Evolutionary conservation across 2,888 invertebrate genomes (phyloP), one percentile per base, ranked within the genome.

Genomic region (Polylopha cassiicola): DNA sequence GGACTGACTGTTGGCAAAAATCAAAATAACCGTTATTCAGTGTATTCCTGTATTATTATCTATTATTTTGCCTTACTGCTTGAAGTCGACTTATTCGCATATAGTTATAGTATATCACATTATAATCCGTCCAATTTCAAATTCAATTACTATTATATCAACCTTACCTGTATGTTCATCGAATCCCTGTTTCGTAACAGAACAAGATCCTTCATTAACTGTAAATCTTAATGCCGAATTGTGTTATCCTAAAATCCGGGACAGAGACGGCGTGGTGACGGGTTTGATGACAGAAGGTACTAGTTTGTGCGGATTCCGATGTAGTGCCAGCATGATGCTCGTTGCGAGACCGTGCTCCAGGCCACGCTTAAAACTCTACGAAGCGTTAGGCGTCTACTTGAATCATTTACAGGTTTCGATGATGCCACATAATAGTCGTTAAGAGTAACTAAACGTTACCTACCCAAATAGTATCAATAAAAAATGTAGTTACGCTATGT

Each of bases 241-340:
- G 27, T 18, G 32, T 28, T 28, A 33, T 54, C 54, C 46, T 46
- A 44, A 53, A 53, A 55, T 50, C 51, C 45, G 47, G 48, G 49
- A 56, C 57, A 50, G 55, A 64, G 64, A 67, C 27, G 16, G 4
- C 10, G 4, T 65, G 70, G 70, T 73, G 72, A 68, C 64, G 61
- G 62, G 64, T 73, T 67, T 65, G 72, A 65, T 56, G 65, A 59
- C 55, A 61, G 64, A 59, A 63, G 65, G 68, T 22, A 39, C 34
- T 31, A 31, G 37, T 29, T 30, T 26, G 41, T 31, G 38, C 27
- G 27, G 27, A 27, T 27, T 27, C 27, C 27, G 16, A 27, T 4
- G 27, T 14, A 15, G 27, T 9, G 27, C 15, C 15, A 15, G 27
- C n/a, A n/a, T n/a, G n/a, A 9, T 16, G 16, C 15, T 15, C 15